Evolutionary conservation across 2,113 vertebrate genomes (phyloP).

Genomic region (Mastomys natalensis): DNA sequence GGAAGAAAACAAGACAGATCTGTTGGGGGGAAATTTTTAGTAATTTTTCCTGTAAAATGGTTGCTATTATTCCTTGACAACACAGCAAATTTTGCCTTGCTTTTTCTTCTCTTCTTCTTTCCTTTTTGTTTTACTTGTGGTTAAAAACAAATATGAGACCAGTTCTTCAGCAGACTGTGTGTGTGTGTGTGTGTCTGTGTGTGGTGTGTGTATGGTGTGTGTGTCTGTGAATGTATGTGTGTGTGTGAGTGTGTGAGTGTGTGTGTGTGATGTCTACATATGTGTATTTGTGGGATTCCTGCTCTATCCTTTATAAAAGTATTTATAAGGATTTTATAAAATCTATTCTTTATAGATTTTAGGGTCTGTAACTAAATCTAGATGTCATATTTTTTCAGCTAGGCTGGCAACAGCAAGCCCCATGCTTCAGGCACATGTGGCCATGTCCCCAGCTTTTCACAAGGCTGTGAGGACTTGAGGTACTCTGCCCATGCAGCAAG

Average conservation of each 20-base stretch:
- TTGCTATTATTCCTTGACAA: neutral
- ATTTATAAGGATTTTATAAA: no score
- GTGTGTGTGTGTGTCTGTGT: neutral
- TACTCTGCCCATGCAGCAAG: neutral
- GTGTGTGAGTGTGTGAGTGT: neutral
- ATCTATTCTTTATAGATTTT: no score
- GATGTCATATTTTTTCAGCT: neutral
- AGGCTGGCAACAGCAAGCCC: neutral
- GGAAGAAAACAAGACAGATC: neutral
- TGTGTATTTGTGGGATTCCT: neutral
- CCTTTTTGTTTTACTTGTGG: neutral
- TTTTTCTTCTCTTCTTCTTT: neutral
- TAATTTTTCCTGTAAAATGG: rapidly evolving
- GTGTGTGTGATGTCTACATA: no score
- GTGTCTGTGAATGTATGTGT: neutral
- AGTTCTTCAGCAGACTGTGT: neutral
- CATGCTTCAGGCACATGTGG: neutral
- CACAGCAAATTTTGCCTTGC: neutral
- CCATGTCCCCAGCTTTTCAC: neutral
- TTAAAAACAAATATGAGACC: neutral
- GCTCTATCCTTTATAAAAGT: no score
- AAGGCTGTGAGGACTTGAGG: neutral
- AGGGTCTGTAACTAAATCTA: neutral
- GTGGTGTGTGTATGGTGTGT: neutral
- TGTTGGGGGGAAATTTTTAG: neutral